A percentile compares a stretch with the other conserved stretches of the same genome.
These are phyloP conservation scores for Eledona agricola DNA, from an alignment of 2,888 invertebrate species.

Conservation along the genomic window DNA sequence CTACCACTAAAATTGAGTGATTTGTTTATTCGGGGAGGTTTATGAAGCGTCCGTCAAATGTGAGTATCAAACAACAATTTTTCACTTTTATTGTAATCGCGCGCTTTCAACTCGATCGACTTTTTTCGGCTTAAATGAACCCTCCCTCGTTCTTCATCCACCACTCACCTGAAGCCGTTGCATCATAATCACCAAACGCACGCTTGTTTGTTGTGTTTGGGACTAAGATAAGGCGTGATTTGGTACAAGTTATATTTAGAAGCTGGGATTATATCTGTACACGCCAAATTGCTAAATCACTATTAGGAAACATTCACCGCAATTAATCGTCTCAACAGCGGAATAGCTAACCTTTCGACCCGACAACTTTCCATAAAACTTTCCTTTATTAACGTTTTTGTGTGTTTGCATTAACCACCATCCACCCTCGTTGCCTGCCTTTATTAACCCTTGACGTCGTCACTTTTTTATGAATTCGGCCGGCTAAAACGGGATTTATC, in stretches of 20 bases:
- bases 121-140: conserved; percentile 1
- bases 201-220: too few relatives aligned
- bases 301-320: conserved; percentile 18
- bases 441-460: too few relatives aligned
- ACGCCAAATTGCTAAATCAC: conserved; percentile 29
- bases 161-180: too few relatives aligned
- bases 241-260: too few relatives aligned
- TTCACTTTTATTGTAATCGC: conserved; percentile 2
- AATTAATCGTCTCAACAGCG: conserved; percentile 18
- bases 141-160: too few relatives aligned
- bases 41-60: conserved; percentile 26
- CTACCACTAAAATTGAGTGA: conserved; percentile 20
- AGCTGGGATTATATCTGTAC: too few relatives aligned
- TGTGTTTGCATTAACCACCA: too few relatives aligned
- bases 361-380: conserved; percentile 9
- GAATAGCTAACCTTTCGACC: conserved; percentile 26
- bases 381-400: conserved; percentile 11
- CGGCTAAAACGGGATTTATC: too few relatives aligned
- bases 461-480: too few relatives aligned
- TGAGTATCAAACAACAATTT: conserved; percentile 10
- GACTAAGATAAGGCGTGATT: too few relatives aligned
- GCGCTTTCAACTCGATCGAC: background rate
- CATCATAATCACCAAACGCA: too few relatives aligned
- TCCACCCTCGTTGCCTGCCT: too few relatives aligned
- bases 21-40: conserved; percentile 18